A percentile compares a stretch with the other conserved stretches of the same genome.
phyloP scores from a whole-genome alignment of 2,888 invertebrate species.

The Galerucella nymphaeae region DNA sequence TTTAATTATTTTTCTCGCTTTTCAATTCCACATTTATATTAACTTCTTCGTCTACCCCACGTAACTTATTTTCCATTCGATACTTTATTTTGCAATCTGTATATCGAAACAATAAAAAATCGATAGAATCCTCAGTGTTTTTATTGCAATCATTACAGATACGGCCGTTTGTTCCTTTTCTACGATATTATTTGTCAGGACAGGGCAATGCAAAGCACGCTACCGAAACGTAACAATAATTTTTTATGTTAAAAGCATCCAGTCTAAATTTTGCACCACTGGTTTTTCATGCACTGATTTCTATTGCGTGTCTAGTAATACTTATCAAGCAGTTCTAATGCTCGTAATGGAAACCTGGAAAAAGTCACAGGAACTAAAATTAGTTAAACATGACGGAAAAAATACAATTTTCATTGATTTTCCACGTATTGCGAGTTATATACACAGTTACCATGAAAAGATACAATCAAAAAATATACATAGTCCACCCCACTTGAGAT shows the following conservation, averaged over 20 bases:
- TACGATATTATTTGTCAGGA: neutral
- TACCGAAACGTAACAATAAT: conserved; percentile 9
- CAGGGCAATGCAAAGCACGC: conserved; percentile 6
- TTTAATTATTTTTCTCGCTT: too few relatives aligned
- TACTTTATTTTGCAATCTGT: neutral
- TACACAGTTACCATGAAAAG: too few relatives aligned
- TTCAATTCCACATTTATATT: too few relatives aligned
- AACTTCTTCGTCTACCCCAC: too few relatives aligned
- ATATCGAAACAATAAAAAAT: neutral
- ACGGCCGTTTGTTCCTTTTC: neutral
- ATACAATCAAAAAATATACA: too few relatives aligned
- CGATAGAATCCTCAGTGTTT: neutral
- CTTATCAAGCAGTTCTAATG: conserved; percentile 1
- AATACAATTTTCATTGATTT: neutral
- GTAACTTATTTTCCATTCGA: neutral
- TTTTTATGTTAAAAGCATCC: conserved; percentile 14
- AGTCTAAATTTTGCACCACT: conserved; percentile 11
- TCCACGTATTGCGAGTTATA: neutral
- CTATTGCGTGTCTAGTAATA: conserved; percentile 8
- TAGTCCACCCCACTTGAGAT: too few relatives aligned
- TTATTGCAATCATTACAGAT: neutral
- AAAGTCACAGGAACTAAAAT: conserved; percentile 11
- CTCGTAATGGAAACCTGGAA: neutral
- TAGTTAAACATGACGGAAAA: neutral
- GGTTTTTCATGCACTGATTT: conserved; percentile 7